Evolutionary conservation across 2,888 invertebrate genomes (phyloP).

Genomic region (Lepeophtheirus nordmannii): DNA sequence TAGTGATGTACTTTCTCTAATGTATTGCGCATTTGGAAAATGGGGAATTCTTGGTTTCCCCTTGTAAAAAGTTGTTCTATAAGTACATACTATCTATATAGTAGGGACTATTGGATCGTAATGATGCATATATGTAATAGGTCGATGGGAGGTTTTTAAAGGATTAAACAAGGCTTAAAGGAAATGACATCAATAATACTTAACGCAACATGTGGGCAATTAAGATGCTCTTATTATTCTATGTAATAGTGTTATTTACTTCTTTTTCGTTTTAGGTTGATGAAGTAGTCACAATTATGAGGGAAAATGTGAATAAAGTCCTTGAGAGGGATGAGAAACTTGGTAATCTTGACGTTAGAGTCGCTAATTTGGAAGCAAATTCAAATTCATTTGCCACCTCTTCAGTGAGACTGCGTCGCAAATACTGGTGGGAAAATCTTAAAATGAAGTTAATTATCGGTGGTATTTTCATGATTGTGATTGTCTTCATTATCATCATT

Average conservation of each 20-base stretch:
- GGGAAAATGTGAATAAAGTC: slow-evolving; percentile 26
- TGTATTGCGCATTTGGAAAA: too few species aligned
- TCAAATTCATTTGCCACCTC: slow-evolving; percentile 8
- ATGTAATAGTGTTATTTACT: neutral
- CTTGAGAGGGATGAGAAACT: slow-evolving; percentile 27
- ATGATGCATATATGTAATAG: too few species aligned
- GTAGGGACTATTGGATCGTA: too few species aligned
- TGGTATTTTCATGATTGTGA: neutral
- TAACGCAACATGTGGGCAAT: too few species aligned
- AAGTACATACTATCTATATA: too few species aligned
- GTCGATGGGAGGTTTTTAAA: too few species aligned
- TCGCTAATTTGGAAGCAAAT: slow-evolving; percentile 24
- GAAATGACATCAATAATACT: too few species aligned
- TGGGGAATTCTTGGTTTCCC: too few species aligned
- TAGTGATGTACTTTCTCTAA: too few species aligned
- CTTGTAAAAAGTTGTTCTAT: too few species aligned
- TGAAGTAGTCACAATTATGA: slow-evolving; percentile 28
- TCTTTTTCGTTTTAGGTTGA: slow-evolving; percentile 25
- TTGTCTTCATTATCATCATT: slow-evolving; percentile 6
- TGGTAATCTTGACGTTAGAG: slow-evolving; percentile 26
- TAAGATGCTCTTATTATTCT: too few species aligned
- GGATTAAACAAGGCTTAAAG: too few species aligned
- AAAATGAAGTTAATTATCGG: slow-evolving; percentile 25
- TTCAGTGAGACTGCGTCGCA: slow-evolving; percentile 16
- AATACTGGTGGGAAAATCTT: slow-evolving; percentile 26